phyloP scores from a whole-genome alignment of 2,888 invertebrate genomes.

The Cerastoderma edule region DNA sequence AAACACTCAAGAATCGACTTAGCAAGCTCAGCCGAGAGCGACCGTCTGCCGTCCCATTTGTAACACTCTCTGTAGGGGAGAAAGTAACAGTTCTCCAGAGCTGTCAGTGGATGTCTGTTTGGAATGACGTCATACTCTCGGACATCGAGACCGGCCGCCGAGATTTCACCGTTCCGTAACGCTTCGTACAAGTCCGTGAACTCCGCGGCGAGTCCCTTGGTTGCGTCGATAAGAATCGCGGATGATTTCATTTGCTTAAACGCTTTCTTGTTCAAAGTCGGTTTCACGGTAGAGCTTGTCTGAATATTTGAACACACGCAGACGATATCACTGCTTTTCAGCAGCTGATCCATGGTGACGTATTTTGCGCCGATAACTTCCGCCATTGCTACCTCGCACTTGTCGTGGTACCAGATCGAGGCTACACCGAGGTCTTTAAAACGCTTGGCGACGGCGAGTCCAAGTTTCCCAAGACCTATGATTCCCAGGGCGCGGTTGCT shows the following conservation, averaged over 20 bases:
- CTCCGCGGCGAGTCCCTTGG: slow-evolving; percentile 87
- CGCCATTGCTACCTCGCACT: slow-evolving; percentile 85
- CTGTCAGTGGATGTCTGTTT: slow-evolving; percentile 89
- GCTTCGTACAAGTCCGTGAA: slow-evolving; percentile 91
- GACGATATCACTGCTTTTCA: slow-evolving; percentile 92
- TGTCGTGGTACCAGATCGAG: slow-evolving; percentile 89
- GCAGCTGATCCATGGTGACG: slow-evolving; percentile 89
- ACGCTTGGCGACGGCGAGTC: slow-evolving; percentile 89
- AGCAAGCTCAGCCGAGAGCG: slow-evolving; percentile 52
- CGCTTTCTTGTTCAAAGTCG: slow-evolving; percentile 89
- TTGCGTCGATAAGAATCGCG: slow-evolving; percentile 94
- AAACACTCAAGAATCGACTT: slow-evolving; percentile 33
- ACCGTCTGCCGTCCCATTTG: slow-evolving; percentile 62
- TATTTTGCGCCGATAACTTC: slow-evolving; percentile 87
- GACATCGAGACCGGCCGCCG: slow-evolving; percentile 95
- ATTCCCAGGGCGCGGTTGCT: slow-evolving; percentile 88
- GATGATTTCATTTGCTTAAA: slow-evolving; percentile 93
- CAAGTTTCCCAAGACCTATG: slow-evolving; percentile 79
- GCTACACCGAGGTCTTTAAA: slow-evolving; percentile 90
- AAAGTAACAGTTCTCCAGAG: slow-evolving; percentile 91
- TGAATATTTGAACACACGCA: slow-evolving; percentile 90
- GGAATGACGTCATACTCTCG: slow-evolving; percentile 88
- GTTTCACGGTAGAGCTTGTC: slow-evolving; percentile 86
- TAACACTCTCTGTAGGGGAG: slow-evolving; percentile 85
- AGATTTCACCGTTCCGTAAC: slow-evolving; percentile 88